These are phyloP conservation scores for Agriopis aurantiaria DNA, from an alignment of 2,888 invertebrate genomes.

Conservation along the genomic window DNA sequence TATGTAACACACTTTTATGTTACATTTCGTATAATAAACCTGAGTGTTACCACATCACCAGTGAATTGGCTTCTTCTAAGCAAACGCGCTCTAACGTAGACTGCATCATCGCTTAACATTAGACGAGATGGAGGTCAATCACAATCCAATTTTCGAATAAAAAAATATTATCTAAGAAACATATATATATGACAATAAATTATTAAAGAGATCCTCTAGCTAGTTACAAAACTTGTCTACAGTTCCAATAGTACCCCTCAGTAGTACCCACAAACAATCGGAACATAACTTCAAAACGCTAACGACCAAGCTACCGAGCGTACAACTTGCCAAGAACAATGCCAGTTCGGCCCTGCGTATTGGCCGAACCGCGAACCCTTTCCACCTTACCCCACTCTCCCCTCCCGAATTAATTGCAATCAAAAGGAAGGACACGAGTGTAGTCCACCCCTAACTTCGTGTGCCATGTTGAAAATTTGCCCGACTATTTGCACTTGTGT, in stretches of 20 bases:
- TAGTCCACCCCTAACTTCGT: conserved; percentile 83
- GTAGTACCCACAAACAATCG: conserved; percentile 50
- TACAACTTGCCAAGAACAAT: conserved; percentile 69
- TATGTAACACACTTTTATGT: no score
- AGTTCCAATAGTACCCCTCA: conserved; percentile 38
- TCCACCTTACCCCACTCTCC: conserved; percentile 54
- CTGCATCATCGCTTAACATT: no score
- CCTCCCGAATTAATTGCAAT: conserved; percentile 85
- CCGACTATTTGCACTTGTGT: conserved; percentile 59
- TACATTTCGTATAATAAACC: no score
- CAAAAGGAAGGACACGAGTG: conserved; percentile 86
- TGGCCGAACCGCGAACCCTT: conserved; percentile 77
- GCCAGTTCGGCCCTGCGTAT: conserved; percentile 81
- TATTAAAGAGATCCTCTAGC: conserved; percentile 1
- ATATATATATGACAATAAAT: not conserved
- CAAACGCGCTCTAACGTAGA: no score
- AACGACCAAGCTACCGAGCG: conserved; percentile 62
- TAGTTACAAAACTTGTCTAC: conserved; percentile 47
- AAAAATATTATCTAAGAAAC: not conserved
- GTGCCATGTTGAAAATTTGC: conserved; percentile 83
- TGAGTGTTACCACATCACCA: no score
- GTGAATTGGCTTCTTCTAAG: no score
- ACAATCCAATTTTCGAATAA: no score
- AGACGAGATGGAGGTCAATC: no score
- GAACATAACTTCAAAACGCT: conserved; percentile 64